Percentiles rank a stretch among this genome's conserved stretches.
phyloP scores from a whole-genome alignment of 1,140 invertebrate genomes.

The Platyscapa corneri region DNA sequence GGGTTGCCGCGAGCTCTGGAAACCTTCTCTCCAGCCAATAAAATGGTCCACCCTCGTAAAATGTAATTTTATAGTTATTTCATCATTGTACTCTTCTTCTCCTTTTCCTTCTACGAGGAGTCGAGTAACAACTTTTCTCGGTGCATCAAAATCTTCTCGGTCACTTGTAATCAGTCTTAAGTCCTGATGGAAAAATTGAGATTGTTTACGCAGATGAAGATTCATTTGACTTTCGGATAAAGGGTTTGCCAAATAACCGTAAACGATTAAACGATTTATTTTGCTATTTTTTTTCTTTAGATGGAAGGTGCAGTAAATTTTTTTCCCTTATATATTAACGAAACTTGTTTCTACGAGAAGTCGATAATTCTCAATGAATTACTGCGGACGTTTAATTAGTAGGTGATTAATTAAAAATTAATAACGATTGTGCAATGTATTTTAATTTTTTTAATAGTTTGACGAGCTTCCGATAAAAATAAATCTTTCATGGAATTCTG shows the following conservation, averaged over 20 bases:
- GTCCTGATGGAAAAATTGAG: not conserved
- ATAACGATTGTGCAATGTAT: no score
- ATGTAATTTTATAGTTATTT: conserved; percentile 65
- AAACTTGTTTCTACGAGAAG: no score
- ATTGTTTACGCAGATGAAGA: not conserved
- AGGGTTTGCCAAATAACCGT: not conserved
- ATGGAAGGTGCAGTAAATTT: no score
- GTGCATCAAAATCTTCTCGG: not conserved
- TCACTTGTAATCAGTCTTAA: conserved; percentile 12
- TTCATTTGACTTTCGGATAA: not conserved
- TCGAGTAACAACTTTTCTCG: conserved; percentile 10
- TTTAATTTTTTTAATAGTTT: no score
- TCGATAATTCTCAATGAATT: no score
- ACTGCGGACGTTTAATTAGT: no score
- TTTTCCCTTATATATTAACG: no score
- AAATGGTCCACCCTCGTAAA: conserved; percentile 58
- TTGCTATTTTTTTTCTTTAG: no score
- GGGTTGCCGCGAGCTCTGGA: conserved; percentile 46
- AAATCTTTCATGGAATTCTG: no score
- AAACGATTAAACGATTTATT: no score
- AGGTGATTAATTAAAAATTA: no score
- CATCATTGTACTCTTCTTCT: conserved; percentile 56
- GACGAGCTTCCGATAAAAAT: no score
- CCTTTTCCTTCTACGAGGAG: not conserved
- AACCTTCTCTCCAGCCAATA: conserved; percentile 55